Evolutionary conservation across 2,797 vertebrate species (phyloP), one percentile per base, ranked within the genome.

Genomic region (Oceanodroma leucorhoa): DNA sequence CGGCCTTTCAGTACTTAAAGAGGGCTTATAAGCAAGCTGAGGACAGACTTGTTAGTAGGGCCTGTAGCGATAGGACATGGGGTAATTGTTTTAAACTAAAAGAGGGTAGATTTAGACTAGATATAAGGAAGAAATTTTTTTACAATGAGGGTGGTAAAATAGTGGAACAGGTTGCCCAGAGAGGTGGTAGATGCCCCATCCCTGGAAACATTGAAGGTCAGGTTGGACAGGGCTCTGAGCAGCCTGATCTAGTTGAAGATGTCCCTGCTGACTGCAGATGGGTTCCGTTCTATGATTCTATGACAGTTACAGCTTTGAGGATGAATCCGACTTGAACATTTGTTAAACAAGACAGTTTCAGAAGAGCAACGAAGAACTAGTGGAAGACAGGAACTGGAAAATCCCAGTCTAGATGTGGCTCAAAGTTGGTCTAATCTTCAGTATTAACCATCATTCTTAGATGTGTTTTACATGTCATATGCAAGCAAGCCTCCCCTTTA

Each of bases 1-100:
- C 1, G 0, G 41, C 14, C 10, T 45, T 60, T 11, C 19, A 55
- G 1, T n/a, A 34, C 18, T 17, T 62, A 32, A 55, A 54, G 3
- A 9, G 9, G 16, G 17, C 22, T 9, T 45, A 3, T 11, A 40
- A 34, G 23, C 65, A 64, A 71, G 43, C 38, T 14, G 5, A 7
- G 3, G 9, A 30, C 5, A n/a, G 5, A 18, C 27, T 8, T 34
- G 51, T 67, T 34, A 55, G 6, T 1, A 61, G 1, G 14, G 9
- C 6, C 4, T 61, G 17, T 23, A 19, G 34, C 1, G 1, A 32
- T 2, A 58, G 14, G 5, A 53, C 11, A 46, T 71, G 8, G 13
- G 6, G 2, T 13, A 38, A 64, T 9, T 11, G 4, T 38, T 34
- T 71, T 45, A 71, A 70, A 71, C 16, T 38, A 45, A 62, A 53